Percentiles rank a stretch among this genome's conserved stretches.
phyloP scores from a whole-genome alignment of 2,797 vertebrate species.

The Channa striata region DNA sequence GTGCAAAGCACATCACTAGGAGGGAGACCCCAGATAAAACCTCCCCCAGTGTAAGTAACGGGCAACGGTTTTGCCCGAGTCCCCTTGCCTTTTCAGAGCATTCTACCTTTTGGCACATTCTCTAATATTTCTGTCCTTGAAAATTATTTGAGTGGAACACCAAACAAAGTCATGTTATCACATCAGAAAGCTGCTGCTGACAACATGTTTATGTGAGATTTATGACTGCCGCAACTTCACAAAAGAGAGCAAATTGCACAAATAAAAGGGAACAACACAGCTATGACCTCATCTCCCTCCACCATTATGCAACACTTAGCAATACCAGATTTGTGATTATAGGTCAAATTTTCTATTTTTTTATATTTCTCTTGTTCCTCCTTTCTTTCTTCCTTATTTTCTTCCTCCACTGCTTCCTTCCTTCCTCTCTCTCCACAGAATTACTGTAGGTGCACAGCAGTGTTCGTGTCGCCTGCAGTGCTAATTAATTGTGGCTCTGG shows the following conservation, averaged over 20 bases:
- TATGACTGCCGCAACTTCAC: slow-evolving; percentile 13
- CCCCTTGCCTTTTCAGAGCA: slow-evolving; percentile 9
- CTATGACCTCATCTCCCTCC: slow-evolving; percentile 17
- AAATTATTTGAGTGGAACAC: slow-evolving; percentile 29
- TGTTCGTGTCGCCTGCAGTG: slow-evolving; percentile 48
- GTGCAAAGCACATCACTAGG: background rate
- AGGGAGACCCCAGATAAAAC: slow-evolving; percentile 18
- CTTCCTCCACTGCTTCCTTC: slow-evolving; percentile 6
- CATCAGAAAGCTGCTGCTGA: slow-evolving; percentile 11
- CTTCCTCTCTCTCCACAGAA: slow-evolving; percentile 1
- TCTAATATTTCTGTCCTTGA: slow-evolving; percentile 27
- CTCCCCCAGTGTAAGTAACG: background rate
- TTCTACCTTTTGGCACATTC: slow-evolving; percentile 14
- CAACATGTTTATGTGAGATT: slow-evolving; percentile 8
- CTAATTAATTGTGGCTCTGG: slow-evolving; percentile 72
- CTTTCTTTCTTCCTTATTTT: slow-evolving; percentile 24
- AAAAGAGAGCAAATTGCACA: background rate
- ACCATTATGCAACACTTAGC: slow-evolving; percentile 22
- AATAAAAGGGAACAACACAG: slow-evolving; percentile 29
- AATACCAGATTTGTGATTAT: slow-evolving; percentile 43
- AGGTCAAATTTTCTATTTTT: slow-evolving; percentile 23
- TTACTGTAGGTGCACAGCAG: slow-evolving; percentile 29
- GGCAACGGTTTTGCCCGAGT: slow-evolving; percentile 5
- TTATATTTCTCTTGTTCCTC: background rate
- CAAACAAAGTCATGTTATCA: slow-evolving; percentile 10